A percentile compares a stretch with the other conserved stretches of the same genome.
Conservation (phyloP, 23 tunicate species). For the Styela plicata region DNA sequence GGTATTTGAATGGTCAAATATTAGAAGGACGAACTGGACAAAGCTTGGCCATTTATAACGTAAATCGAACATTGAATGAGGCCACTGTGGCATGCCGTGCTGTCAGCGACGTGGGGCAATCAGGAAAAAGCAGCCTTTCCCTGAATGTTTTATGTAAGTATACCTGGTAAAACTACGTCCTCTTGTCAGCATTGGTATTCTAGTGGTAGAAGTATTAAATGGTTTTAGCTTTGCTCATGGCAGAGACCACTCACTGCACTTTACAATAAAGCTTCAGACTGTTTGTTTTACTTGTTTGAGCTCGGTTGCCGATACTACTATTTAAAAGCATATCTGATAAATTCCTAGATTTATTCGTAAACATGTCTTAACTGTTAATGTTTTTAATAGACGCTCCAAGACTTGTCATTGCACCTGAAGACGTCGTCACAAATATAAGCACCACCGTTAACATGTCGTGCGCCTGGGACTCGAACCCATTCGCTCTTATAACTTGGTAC, state of each 20-base stretch:
- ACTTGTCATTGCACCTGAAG: constrained; percentile 33
- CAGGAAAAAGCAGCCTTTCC: constrained; percentile 23
- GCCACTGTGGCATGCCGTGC: constrained; percentile 56
- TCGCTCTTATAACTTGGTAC: constrained; percentile 48
- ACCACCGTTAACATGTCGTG: constrained; percentile 59
- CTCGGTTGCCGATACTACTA: neutral
- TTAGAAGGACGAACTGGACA: constrained; percentile 7
- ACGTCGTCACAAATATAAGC: constrained; percentile 53
- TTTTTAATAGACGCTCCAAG: constrained; percentile 59
- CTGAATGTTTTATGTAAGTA: constrained; percentile 74
- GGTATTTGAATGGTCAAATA: constrained; percentile 55
- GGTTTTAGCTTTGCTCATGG: too few relatives aligned
- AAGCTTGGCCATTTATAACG: constrained; percentile 28
- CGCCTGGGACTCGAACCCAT: constrained; percentile 92
- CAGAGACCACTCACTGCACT: too few relatives aligned
- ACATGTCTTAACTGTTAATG: neutral
- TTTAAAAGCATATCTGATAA: too few relatives aligned
- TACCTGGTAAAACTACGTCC: too few relatives aligned
- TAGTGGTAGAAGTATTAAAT: too few relatives aligned
- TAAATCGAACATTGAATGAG: constrained; percentile 41
- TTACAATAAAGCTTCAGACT: too few relatives aligned
- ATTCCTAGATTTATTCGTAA: too few relatives aligned
- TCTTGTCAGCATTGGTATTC: too few relatives aligned
- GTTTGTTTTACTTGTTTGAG: too few relatives aligned
- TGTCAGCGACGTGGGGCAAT: constrained; percentile 63